Evolutionary conservation across 2,113 vertebrate genomes (phyloP).

Genomic region (Salvelinus alpinus): DNA sequence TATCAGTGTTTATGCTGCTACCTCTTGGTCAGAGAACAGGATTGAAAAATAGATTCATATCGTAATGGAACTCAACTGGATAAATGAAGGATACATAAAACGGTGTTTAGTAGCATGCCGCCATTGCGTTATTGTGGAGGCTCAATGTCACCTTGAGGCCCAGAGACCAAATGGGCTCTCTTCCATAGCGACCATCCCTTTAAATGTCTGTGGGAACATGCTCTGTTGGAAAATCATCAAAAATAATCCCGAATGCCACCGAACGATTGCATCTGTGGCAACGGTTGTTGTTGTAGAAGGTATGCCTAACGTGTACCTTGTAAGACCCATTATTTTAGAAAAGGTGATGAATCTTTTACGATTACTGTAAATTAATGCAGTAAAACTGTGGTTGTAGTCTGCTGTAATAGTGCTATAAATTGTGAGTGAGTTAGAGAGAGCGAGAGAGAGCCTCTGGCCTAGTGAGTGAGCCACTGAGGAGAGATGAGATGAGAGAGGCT

Average conservation of each 20-base stretch:
- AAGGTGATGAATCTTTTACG: constrained; percentile 26
- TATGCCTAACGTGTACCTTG: constrained; percentile 13
- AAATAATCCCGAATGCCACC: neutral
- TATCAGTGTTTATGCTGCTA: no score
- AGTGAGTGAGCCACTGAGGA: neutral
- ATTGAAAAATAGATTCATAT: no score
- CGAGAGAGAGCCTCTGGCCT: neutral
- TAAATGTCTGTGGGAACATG: no score
- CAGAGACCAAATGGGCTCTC: no score
- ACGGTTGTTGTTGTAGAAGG: neutral
- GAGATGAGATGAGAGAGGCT: neutral
- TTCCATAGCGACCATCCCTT: no score
- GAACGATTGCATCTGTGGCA: neutral
- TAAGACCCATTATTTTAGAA: constrained; percentile 17
- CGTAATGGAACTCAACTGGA: no score
- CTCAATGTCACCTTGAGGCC: neutral
- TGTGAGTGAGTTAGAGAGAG: neutral
- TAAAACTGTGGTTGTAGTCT: constrained; percentile 30
- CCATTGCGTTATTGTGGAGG: no score
- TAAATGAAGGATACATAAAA: no score
- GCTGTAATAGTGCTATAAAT: constrained; percentile 37
- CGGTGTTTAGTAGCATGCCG: no score
- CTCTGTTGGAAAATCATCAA: neutral
- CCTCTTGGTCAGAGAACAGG: no score
- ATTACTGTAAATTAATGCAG: constrained; percentile 26